phyloP scores from a whole-genome alignment of 2,888 invertebrate species.

The Melanotus villosus region DNA sequence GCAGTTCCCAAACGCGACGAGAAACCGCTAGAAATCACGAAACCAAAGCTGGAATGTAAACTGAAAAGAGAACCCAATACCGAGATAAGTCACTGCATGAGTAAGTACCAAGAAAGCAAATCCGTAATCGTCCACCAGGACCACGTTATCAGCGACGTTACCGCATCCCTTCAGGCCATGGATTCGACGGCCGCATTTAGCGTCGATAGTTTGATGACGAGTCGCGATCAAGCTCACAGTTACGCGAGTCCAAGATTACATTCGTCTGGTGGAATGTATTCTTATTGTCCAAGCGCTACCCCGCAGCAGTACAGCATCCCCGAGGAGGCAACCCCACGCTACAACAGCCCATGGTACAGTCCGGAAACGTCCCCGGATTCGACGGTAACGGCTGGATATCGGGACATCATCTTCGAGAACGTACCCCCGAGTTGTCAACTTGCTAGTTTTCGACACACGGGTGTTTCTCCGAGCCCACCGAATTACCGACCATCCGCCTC shows the following conservation, averaged over 20 bases:
- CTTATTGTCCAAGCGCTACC: constrained; percentile 69
- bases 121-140: constrained; percentile 67
- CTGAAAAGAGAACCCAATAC: constrained; percentile 81
- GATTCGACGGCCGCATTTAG: constrained; percentile 71
- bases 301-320: constrained; percentile 63
- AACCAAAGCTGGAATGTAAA: constrained; percentile 72
- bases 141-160: constrained; percentile 58
- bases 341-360: constrained; percentile 72
- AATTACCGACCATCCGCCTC: constrained; percentile 70
- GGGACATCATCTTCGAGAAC: constrained; percentile 66
- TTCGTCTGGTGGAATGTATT: constrained; percentile 72
- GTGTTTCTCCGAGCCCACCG: constrained; percentile 71
- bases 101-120: constrained; percentile 63
- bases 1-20: constrained; percentile 62
- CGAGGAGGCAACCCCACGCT: constrained; percentile 64
- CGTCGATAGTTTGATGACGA: constrained; percentile 76
- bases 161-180: constrained; percentile 65
- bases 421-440: constrained; percentile 68
- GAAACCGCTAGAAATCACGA: constrained; percentile 69
- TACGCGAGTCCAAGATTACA: constrained; percentile 65
- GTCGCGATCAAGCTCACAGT: constrained; percentile 63
- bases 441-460: constrained; percentile 68
- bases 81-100: constrained; percentile 71
- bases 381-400: constrained; percentile 56
- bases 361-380: constrained; percentile 68